These are phyloP conservation scores for Tupiocoris notatus DNA, from an alignment of 2,888 invertebrate genomes.

Conservation along the genomic window DNA sequence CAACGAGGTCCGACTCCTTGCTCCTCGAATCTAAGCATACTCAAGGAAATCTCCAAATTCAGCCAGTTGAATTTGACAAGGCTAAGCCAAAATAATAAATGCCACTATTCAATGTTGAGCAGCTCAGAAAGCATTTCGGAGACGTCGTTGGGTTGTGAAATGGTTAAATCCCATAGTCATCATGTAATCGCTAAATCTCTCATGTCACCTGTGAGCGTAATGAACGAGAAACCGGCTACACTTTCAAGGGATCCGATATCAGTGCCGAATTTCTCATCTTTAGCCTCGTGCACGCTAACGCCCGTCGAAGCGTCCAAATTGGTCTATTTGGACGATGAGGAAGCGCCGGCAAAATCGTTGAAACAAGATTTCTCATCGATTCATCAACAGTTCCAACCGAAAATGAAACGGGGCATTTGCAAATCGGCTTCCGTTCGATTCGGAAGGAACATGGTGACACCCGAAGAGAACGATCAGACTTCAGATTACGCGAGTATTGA, in stretches of 20 bases:
- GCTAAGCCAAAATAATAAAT: slow-evolving; percentile 61
- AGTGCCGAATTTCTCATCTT: slow-evolving; percentile 70
- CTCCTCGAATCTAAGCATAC: slow-evolving; percentile 54
- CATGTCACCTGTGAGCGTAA: slow-evolving; percentile 53
- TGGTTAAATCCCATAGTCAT: slow-evolving; percentile 57
- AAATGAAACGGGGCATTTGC: slow-evolving; percentile 53
- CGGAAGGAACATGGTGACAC: slow-evolving; percentile 52
- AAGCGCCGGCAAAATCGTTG: slow-evolving; percentile 53
- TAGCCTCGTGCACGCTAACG: slow-evolving; percentile 58
- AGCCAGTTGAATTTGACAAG: slow-evolving; percentile 68
- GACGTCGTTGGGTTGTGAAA: slow-evolving; percentile 64
- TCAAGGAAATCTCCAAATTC: slow-evolving; percentile 69
- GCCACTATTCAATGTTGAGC: slow-evolving; percentile 69
- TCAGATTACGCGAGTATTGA: slow-evolving; percentile 77
- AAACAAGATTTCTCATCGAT: slow-evolving; percentile 55
- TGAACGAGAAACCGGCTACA: slow-evolving; percentile 43
- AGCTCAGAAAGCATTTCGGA: slow-evolving; percentile 55
- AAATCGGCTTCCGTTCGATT: slow-evolving; percentile 63
- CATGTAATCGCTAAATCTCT: slow-evolving; percentile 54
- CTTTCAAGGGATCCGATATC: slow-evolving; percentile 65
- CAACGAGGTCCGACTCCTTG: slow-evolving; percentile 47
- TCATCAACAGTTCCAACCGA: slow-evolving; percentile 60
- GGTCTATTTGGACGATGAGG: slow-evolving; percentile 70
- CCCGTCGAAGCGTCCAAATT: slow-evolving; percentile 67
- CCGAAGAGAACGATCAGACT: slow-evolving; percentile 58